Percentiles rank a stretch among this genome's conserved stretches.
Evolutionary conservation across 1,140 invertebrate genomes (phyloP).

Genomic region (Papilio dardanus): DNA sequence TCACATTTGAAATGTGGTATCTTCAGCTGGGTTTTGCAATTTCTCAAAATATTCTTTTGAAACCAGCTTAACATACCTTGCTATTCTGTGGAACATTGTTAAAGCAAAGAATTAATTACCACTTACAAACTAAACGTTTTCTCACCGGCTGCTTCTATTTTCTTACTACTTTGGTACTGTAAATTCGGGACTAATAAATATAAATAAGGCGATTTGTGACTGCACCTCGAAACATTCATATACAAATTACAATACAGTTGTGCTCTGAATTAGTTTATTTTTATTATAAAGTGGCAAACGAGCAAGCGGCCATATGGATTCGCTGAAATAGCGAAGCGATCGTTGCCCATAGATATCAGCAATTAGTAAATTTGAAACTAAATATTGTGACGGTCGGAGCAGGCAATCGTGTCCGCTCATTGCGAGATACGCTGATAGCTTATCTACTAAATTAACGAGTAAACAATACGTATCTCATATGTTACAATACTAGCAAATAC

Average conservation of each 20-base stretch:
- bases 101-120: background rate
- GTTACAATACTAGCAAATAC: conserved; percentile 14
- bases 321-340: too few species aligned
- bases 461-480: conserved; percentile 41
- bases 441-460: conserved; percentile 39
- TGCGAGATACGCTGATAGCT: conserved; percentile 37
- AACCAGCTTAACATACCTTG: background rate
- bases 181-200: background rate
- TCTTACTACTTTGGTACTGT: background rate
- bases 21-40: too few species aligned
- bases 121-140: background rate
- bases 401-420: conserved; percentile 12
- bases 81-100: too few species aligned
- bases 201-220: background rate
- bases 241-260: background rate
- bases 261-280: background rate
- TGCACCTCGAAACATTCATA: conserved; percentile 12
- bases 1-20: too few species aligned
- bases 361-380: background rate
- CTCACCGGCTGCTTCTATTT: background rate
- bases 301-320: too few species aligned
- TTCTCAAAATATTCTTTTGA: too few species aligned
- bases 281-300: too few species aligned
- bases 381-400: conserved; percentile 8
- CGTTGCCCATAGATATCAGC: too few species aligned